phyloP scores from a whole-genome alignment of 2,888 invertebrate species.

The Sisyra nigra region DNA sequence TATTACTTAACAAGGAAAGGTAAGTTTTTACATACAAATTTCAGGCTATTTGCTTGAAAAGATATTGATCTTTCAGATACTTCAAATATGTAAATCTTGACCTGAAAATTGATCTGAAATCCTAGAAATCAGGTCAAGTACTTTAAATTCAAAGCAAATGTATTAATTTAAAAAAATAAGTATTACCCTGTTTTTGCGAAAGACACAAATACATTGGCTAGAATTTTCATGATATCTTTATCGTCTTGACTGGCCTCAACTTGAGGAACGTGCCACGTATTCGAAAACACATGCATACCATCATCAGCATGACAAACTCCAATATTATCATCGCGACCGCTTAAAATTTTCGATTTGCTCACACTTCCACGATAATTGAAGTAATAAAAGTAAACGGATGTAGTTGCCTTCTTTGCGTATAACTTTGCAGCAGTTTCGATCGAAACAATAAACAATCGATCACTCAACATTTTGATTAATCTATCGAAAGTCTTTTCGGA shows the following conservation, averaged over 20 bases:
- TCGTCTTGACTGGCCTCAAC: slow-evolving; percentile 27
- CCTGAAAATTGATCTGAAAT: too few relatives aligned
- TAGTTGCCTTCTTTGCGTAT: slow-evolving; percentile 35
- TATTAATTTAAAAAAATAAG: background rate
- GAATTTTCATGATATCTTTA: slow-evolving; percentile 30
- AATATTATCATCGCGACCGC: slow-evolving; percentile 15
- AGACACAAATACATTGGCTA: slow-evolving; percentile 36
- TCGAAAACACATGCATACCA: slow-evolving; percentile 32
- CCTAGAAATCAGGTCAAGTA: too few relatives aligned
- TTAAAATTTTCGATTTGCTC: slow-evolving; percentile 4
- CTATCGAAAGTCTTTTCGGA: slow-evolving; percentile 17
- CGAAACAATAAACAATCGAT: slow-evolving; percentile 43
- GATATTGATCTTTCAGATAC: too few relatives aligned
- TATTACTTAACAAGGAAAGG: too few relatives aligned
- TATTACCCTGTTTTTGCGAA: slow-evolving; percentile 44
- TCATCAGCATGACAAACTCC: slow-evolving; percentile 53
- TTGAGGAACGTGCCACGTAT: slow-evolving; percentile 19
- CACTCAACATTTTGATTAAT: slow-evolving; percentile 26
- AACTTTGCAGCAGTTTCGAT: slow-evolving; percentile 41
- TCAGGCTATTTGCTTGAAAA: too few relatives aligned
- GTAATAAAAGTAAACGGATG: slow-evolving; percentile 47
- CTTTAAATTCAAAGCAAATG: background rate
- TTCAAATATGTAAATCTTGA: too few relatives aligned
- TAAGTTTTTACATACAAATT: too few relatives aligned
- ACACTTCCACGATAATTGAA: slow-evolving; percentile 39